phyloP scores from a whole-genome alignment of 1,140 invertebrate genomes.

The Oncopeltus fasciatus region DNA sequence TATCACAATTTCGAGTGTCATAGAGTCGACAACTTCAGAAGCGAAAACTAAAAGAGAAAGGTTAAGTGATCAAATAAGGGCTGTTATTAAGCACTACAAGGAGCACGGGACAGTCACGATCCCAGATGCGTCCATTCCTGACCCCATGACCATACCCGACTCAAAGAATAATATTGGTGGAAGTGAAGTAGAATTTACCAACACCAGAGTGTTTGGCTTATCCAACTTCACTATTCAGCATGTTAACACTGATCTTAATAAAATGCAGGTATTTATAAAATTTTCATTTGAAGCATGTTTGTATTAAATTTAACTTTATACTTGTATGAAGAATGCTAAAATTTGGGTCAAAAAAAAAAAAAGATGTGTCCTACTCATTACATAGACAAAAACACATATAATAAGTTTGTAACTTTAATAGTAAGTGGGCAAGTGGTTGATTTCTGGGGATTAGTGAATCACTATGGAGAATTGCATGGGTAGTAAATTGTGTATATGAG shows the following conservation, averaged over 20 bases:
- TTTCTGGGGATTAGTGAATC: too few species aligned
- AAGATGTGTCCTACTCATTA: too few species aligned
- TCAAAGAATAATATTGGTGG: slow-evolving; percentile 55
- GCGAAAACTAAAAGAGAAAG: not conserved
- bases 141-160: slow-evolving; percentile 62
- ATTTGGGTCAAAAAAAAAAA: too few species aligned
- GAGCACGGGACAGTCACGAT: slow-evolving; percentile 59
- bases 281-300: too few species aligned
- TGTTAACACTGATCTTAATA: slow-evolving; percentile 25
- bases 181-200: slow-evolving; percentile 52
- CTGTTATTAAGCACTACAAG: slow-evolving; percentile 62
- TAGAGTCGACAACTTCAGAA: not conserved
- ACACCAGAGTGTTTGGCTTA: slow-evolving; percentile 55
- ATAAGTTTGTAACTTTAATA: too few species aligned
- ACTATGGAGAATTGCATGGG: too few species aligned
- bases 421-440: too few species aligned
- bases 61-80: slow-evolving; percentile 39
- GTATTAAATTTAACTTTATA: too few species aligned
- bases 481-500: too few species aligned
- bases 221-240: slow-evolving; percentile 31
- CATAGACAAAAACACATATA: too few species aligned
- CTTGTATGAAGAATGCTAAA: too few species aligned
- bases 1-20: not conserved
- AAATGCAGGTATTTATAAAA: slow-evolving; percentile 27
- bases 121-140: slow-evolving; percentile 56